Conservation (phyloP, 2,113 vertebrate species). For the Psammodynastes pulverulentus region DNA sequence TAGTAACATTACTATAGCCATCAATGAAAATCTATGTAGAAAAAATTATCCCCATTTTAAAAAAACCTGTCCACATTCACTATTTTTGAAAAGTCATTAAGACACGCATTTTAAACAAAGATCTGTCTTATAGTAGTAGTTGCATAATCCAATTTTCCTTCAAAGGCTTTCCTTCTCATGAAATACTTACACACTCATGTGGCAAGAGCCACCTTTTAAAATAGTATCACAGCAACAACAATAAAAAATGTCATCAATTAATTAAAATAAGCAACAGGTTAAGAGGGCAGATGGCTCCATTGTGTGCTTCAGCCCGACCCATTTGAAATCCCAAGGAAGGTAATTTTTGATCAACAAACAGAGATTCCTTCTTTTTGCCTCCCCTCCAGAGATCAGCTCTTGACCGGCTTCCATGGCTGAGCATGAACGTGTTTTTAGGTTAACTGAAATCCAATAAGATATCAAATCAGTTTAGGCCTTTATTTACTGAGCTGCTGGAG, state of each 20-base stretch:
- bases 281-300: conserved; percentile 64
- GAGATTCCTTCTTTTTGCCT: background rate
- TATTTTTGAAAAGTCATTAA: background rate
- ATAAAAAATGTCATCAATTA: conserved; percentile 67
- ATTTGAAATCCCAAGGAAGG: conserved; percentile 62
- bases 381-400: conserved; percentile 10
- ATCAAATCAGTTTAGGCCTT: conserved; percentile 46
- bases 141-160: background rate
- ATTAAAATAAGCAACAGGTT: conserved; percentile 67
- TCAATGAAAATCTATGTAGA: background rate
- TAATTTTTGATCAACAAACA: conserved; percentile 50
- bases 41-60: background rate
- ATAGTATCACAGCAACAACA: conserved; percentile 34
- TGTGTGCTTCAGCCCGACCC: conserved; percentile 60
- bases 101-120: background rate
- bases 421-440: conserved; percentile 30
- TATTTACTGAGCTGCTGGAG: conserved; percentile 43
- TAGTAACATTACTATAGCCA: background rate
- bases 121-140: background rate
- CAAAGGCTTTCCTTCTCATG: background rate
- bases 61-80: background rate
- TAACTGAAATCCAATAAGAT: conserved; percentile 53
- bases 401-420: conserved; percentile 23
- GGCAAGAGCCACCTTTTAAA: background rate
- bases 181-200: background rate